phyloP scores from a whole-genome alignment of 2,888 invertebrate genomes.

The Cerastis rubricosa region DNA sequence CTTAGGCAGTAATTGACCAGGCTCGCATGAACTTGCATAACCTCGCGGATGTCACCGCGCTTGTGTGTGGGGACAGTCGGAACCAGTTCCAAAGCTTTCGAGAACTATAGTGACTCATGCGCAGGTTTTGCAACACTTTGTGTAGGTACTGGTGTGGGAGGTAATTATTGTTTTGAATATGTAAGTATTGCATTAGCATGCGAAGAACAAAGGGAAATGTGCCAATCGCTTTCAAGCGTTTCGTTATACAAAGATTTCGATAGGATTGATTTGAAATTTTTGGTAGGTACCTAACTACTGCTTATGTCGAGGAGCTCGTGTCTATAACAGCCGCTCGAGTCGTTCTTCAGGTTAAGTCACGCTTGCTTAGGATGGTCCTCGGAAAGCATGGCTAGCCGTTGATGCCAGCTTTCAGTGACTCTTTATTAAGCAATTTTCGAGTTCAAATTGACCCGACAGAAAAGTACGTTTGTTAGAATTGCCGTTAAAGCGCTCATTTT shows the following conservation, averaged over 20 bases:
- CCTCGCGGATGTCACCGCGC: slow-evolving; percentile 56
- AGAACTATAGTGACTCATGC: slow-evolving; percentile 53
- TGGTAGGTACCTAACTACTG: background rate
- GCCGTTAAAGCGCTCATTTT: too few species aligned
- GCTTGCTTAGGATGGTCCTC: background rate
- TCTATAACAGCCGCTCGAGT: background rate
- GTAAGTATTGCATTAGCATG: background rate
- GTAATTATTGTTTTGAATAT: slow-evolving; percentile 21
- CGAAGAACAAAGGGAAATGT: background rate
- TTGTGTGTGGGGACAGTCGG: slow-evolving; percentile 33
- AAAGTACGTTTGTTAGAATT: too few species aligned
- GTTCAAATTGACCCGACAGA: too few species aligned
- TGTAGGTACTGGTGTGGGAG: slow-evolving; percentile 15
- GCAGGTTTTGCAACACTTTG: slow-evolving; percentile 48
- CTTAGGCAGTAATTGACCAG: slow-evolving; percentile 44
- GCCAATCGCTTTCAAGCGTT: background rate
- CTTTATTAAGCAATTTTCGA: too few species aligned
- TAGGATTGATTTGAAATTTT: background rate
- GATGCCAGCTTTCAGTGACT: too few species aligned
- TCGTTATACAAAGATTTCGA: background rate
- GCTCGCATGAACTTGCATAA: slow-evolving; percentile 55
- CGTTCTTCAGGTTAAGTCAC: background rate
- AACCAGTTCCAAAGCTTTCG: slow-evolving; percentile 62
- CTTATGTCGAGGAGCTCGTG: background rate
- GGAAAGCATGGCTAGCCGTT: too few species aligned